Evolutionary conservation across 2,797 vertebrate species (phyloP), one percentile per base, ranked within the genome.

Genomic region (Cynodonichthys magdalenae): DNA sequence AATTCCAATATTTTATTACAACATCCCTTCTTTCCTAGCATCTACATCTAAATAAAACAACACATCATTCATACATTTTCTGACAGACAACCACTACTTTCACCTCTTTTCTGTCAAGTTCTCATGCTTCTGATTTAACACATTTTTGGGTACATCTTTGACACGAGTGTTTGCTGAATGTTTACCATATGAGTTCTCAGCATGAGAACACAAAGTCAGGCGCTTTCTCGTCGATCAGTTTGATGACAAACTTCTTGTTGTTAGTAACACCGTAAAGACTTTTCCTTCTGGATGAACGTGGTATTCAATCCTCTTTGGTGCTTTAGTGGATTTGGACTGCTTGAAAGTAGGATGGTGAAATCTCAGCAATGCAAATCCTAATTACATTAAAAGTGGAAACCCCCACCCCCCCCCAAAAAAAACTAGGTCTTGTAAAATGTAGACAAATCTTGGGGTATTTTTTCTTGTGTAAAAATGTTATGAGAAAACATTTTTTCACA

Each of bases 251-350:
- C n/a, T n/a, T n/a, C n/a, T n/a, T n/a, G n/a, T n/a, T n/a, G n/a
- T n/a, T n/a, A n/a, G n/a, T n/a, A n/a, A n/a, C n/a, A 0, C 41
- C 45, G 65, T 39, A 31, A 41, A 52, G 42, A 54, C 52, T 6
- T 65, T 71, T 58, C 58, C 59, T 5, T 55, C 59, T 67, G 31
- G 27, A 24, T 6, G n/a, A 61, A 47, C 2, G 6, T 36, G 62
- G 61, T 57, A 19, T 76, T 56, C 58, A 83, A 79, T 65, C 80
- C 56, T 45, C 48, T 68, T 81, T 65, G 78, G 69, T 27, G 66
- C 63, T 79, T 87, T 61, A 80, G 47, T 51, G 63, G 79, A 83
- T 81, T 82, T 79, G 51, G n/a, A 52, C 52, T 15, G 18, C 47
- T 41, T 62, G 52, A 27, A 47, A 67, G 59, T 41, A 29, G 14